phyloP scores from a whole-genome alignment of 2,113 vertebrate genomes.

The Lycocorax pyrrhopterus region DNA sequence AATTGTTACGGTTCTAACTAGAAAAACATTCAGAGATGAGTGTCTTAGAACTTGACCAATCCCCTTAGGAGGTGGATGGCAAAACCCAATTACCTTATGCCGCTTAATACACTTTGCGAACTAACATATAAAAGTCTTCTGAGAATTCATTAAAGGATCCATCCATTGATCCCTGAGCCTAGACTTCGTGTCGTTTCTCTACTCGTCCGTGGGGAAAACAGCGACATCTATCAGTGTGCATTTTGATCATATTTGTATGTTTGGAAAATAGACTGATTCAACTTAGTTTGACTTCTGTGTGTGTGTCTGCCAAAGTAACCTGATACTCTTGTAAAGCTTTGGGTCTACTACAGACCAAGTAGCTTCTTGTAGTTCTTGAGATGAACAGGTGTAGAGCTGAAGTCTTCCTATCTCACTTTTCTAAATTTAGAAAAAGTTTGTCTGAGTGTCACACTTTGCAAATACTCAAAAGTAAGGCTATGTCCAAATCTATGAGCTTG shows the following conservation, averaged over 20 bases:
- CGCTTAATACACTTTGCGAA: too few species aligned
- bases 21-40: too few species aligned
- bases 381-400: not conserved
- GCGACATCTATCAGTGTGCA: not conserved
- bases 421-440: not conserved
- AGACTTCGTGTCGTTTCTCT: too few species aligned
- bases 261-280: not conserved
- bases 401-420: not conserved
- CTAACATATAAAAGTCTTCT: too few species aligned
- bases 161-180: too few species aligned
- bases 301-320: not conserved
- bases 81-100: too few species aligned
- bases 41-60: too few species aligned
- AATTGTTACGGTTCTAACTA: too few species aligned
- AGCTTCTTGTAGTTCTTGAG: not conserved
- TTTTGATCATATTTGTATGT: not conserved
- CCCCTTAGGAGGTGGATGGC: too few species aligned
- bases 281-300: not conserved
- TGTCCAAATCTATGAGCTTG: not conserved
- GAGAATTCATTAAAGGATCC: too few species aligned
- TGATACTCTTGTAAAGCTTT: not conserved
- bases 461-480: not conserved
- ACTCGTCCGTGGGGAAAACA: too few species aligned
- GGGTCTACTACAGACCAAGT: accelerated
- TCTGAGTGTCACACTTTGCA: not conserved